Percentiles rank a stretch among this genome's conserved stretches.
Conservation (phyloP, 1,140 invertebrate species). For the Antheraea mylitta region DNA sequence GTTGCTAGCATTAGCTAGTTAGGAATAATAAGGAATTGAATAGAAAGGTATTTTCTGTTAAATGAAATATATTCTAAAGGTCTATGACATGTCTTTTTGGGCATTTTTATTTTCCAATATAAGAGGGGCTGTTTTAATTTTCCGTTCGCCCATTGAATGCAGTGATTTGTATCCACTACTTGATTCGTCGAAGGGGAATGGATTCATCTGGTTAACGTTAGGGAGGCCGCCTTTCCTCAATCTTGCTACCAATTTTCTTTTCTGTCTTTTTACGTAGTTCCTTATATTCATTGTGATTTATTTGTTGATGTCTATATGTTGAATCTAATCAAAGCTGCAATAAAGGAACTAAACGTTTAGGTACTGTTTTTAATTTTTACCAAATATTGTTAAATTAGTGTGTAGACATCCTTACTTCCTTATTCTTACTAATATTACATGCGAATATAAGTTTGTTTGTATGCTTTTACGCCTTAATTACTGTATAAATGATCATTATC, state of each 20-base stretch:
- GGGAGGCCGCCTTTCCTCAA: neutral
- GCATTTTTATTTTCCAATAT: neutral
- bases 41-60: too few species aligned
- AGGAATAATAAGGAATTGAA: too few species aligned
- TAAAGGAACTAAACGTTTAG: too few species aligned
- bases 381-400: too few species aligned
- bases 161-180: conserved; percentile 22
- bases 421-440: too few species aligned
- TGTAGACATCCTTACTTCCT: too few species aligned
- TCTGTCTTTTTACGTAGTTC: neutral
- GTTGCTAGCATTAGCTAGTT: too few species aligned
- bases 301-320: neutral
- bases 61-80: neutral
- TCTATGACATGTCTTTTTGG: neutral
- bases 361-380: too few species aligned
- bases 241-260: neutral
- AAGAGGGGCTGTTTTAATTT: conserved; percentile 12
- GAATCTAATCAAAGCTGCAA: too few species aligned
- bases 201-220: neutral
- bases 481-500: too few species aligned
- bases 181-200: conserved; percentile 10
- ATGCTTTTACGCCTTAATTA: too few species aligned
- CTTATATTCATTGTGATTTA: neutral
- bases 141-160: conserved; percentile 19
- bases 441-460: too few species aligned